Base-by-base conservation (phyloP, 2,888 invertebrate species). In the Busseola fusca region DNA sequence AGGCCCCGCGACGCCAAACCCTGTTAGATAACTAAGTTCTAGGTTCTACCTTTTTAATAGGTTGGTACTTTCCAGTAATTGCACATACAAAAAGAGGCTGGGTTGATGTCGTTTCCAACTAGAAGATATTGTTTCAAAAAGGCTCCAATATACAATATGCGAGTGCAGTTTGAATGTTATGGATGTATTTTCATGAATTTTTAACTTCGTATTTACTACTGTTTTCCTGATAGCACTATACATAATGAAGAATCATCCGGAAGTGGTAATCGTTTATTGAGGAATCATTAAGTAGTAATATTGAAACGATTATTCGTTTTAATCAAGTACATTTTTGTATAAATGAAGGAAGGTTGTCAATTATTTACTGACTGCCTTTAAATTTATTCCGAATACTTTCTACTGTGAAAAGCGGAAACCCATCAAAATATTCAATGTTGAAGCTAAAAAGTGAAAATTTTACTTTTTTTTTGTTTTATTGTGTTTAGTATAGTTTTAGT, bases 1-100 rank as follows among this genome's bases (percentile, higher is more conserved):
- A 88, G 87, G 84, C 84, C 84, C 82, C 82, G 84, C 80, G 80
- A 81, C 82, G 85, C 84, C 86, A 86, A 90, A 89, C 87, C 86
- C 88, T 89, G 88, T 90, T 89, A 90, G 90, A 89, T 89, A 91
- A 90, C 88, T 88, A 82, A 85, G 78, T 82, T 81, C 84, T 87
- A 87, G 87, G 84, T 86, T 82, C 83, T 84, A 82, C 76, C 83
- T 86, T 85, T 79, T 81, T 82, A 82, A 86, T 72, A 69, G 68
- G n/a, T n/a, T n/a, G n/a, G 72, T 69, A 74, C 45, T 74, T 77
- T 42, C 52, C 27, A 50, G 60, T 60, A 65, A 65, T 27, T 65
- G 25, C 25, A 25, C 30, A 30, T 30, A 76, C n/a, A 76, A 48
- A 59, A 74, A 59, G 45, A 18, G 37, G 62, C n/a, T 58, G 37